Evolutionary conservation across 2,888 invertebrate genomes (phyloP).

Genomic region (Cephus rjabovi): DNA sequence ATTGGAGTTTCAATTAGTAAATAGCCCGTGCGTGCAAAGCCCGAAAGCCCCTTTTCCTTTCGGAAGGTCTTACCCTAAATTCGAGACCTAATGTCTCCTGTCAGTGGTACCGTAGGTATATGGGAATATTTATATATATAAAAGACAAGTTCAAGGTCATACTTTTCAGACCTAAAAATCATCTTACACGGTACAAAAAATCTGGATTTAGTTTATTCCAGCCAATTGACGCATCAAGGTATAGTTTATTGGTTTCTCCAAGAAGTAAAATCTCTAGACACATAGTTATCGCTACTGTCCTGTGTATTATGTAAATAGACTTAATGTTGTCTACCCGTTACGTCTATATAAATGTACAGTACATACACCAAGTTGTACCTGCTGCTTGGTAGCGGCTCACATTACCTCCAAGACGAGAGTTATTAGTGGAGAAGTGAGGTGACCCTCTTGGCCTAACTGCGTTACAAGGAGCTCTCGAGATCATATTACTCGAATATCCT

Average conservation of each 20-base stretch:
- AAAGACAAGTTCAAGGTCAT: neutral
- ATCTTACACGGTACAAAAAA: neutral
- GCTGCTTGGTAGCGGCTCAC: slow-evolving; percentile 21
- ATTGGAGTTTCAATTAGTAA: neutral
- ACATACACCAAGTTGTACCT: neutral
- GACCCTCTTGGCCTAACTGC: slow-evolving; percentile 29
- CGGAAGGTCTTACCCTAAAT: neutral
- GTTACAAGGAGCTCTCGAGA: slow-evolving; percentile 28
- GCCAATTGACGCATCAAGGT: neutral
- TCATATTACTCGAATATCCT: slow-evolving; percentile 29
- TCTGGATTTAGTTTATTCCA: neutral
- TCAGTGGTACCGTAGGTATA: neutral
- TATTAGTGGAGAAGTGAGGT: slow-evolving; percentile 29
- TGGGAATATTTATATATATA: neutral
- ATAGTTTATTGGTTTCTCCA: neutral
- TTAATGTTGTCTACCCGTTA: neutral
- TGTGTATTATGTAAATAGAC: neutral
- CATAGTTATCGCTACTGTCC: neutral
- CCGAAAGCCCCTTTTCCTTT: neutral
- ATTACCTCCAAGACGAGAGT: slow-evolving; percentile 26
- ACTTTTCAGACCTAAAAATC: neutral
- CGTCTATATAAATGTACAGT: neutral
- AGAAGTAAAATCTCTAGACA: neutral
- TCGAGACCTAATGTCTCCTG: neutral
- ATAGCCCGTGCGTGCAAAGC: neutral